Evolutionary conservation across 2,888 invertebrate genomes (phyloP).

Genomic region (Poecilobothrus nobilitatus): DNA sequence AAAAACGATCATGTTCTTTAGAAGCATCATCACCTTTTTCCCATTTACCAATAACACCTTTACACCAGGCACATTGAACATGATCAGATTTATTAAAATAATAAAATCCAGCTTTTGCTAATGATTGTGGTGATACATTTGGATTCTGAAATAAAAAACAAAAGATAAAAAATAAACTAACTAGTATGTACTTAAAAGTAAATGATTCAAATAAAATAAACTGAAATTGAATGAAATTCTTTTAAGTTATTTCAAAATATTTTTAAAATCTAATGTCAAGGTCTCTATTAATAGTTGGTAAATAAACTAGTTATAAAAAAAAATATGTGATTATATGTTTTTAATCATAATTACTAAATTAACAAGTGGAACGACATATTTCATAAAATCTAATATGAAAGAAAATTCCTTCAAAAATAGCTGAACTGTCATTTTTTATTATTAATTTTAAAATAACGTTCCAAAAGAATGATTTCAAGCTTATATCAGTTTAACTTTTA

Average conservation of each 20-base stretch:
- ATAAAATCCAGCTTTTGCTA: slow-evolving; percentile 80
- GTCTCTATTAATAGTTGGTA: no score
- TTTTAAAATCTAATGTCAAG: neutral
- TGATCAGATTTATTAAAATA: slow-evolving; percentile 63
- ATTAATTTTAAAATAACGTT: no score
- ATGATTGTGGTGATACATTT: slow-evolving; percentile 55
- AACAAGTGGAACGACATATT: no score
- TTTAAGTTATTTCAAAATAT: no score
- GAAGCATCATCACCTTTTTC: slow-evolving; percentile 71
- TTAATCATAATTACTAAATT: no score
- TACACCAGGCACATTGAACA: slow-evolving; percentile 76
- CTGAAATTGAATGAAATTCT: slow-evolving; percentile 28
- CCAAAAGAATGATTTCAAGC: no score
- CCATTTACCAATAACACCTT: slow-evolving; percentile 68
- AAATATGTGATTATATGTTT: no score
- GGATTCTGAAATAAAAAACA: slow-evolving; percentile 37
- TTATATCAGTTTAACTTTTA: no score
- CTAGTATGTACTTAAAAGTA: slow-evolving; percentile 5
- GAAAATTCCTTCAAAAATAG: no score
- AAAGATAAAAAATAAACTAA: slow-evolving; percentile 2
- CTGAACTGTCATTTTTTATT: no score
- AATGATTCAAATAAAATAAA: slow-evolving; percentile 8
- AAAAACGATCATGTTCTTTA: slow-evolving; percentile 71
- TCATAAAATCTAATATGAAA: no score
- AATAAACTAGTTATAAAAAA: no score